Evolutionary conservation across 1,140 invertebrate species (phyloP), one percentile per base, ranked within the genome.

Genomic region (Holotrichia oblita): DNA sequence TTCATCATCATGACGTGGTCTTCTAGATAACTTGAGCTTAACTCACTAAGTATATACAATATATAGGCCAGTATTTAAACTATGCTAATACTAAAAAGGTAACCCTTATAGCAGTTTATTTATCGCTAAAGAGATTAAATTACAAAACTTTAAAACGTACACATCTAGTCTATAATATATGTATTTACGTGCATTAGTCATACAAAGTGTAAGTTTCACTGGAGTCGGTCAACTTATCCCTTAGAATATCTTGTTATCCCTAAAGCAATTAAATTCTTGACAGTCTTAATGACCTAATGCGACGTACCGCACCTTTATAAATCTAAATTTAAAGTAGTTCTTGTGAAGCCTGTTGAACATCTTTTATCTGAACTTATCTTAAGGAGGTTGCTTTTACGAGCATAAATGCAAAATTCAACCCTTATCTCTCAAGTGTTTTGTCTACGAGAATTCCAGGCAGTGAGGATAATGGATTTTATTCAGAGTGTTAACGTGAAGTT

Each of bases 391-490:
- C 17, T 22, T 69, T 24, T 69, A 69, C 61, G 22, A 20, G n/a
- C 40, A 20, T 41, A 74, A 74, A 74, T 74, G 73, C 34, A 74
- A 74, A 74, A 74, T 74, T 74, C 73, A 44, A 44, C 41, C 41
- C 73, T 44, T 74, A 74, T 74, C 73, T 74, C 73, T 74, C 40
- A 74, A 74, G 40, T 41, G 73, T 74, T 74, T 74, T 74, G 73
- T 74, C 73, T 74, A 42, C 73, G n/a, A 20, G 40, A n/a, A 17
- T 74, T 74, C 41, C n/a, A 44, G 9, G 40, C 40, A 24, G n/a
- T 40, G 73, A 40, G n/a, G 40, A 6, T 74, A 74, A 74, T 74
- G 73, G 73, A 74, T 74, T 74, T 74, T 74, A 74, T 42, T 27
- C 40, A 14, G 17, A 20, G 73, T 74, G 40, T 74, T 74, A 74